Evolutionary conservation across 2,888 invertebrate genomes (phyloP).

Genomic region (Rhingia campestris): DNA sequence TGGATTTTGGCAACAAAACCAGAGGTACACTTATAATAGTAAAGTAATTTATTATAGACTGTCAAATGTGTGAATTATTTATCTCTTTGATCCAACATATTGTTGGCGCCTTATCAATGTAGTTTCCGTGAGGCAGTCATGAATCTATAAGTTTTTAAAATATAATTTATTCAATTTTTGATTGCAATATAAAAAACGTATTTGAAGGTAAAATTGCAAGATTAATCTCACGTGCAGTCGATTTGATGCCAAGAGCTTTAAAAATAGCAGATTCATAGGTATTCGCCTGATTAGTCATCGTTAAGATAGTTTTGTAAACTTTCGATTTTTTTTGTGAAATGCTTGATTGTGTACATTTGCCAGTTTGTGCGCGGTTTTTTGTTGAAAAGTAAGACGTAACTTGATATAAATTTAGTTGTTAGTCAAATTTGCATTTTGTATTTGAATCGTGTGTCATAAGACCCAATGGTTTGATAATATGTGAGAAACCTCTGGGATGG

Average conservation of each 20-base stretch:
- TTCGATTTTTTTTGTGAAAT: not conserved
- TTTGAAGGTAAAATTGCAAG: constrained; percentile 3
- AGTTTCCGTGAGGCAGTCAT: constrained; percentile 46
- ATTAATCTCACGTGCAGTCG: constrained; percentile 42
- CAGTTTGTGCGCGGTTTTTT: not conserved
- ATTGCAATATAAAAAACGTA: too few relatives aligned
- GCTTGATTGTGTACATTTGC: not conserved
- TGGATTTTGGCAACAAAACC: constrained; percentile 65
- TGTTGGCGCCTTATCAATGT: constrained; percentile 50
- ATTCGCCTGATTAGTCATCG: constrained; percentile 34
- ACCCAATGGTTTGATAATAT: too few relatives aligned
- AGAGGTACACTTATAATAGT: constrained; percentile 5
- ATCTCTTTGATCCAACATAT: constrained; percentile 36
- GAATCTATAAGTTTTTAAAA: constrained; percentile 17
- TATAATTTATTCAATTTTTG: too few relatives aligned
- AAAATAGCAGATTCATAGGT: constrained; percentile 15
- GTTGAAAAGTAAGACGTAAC: not conserved
- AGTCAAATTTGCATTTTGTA: too few relatives aligned
- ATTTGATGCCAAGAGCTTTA: constrained; percentile 42
- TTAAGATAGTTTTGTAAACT: constrained; percentile 14
- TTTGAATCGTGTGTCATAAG: too few relatives aligned
- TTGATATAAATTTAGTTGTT: not conserved
- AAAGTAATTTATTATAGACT: constrained; percentile 17
- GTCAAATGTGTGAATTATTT: constrained; percentile 14
- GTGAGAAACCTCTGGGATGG: too few relatives aligned